These are phyloP conservation scores for Drosophila neonasuta DNA, from an alignment of 2,888 invertebrate genomes.

Conservation along the genomic window DNA sequence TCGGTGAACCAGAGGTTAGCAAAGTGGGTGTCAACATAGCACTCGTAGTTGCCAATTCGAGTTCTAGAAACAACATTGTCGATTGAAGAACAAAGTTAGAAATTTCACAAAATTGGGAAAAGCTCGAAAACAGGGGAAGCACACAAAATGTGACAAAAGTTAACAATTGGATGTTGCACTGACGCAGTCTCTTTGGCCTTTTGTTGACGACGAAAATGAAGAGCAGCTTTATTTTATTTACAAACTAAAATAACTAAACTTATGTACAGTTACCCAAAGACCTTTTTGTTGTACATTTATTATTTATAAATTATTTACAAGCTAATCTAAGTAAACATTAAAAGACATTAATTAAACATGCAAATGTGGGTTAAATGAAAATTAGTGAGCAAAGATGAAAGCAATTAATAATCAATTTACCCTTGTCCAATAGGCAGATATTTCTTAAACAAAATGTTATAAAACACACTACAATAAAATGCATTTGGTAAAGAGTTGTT, in stretches of 20 bases:
- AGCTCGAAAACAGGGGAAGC: neutral
- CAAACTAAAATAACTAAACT: neutral
- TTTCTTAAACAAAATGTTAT: conserved; percentile 19
- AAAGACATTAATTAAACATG: conserved; percentile 29
- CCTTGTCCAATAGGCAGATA: conserved; percentile 27
- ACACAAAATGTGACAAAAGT: conserved; percentile 28
- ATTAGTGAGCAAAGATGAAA: conserved; percentile 10
- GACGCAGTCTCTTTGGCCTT: conserved; percentile 6
- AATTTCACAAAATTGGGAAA: neutral
- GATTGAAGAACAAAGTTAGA: conserved; percentile 20
- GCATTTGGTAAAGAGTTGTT: conserved; percentile 57
- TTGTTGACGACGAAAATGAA: conserved; percentile 18
- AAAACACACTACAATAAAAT: conserved; percentile 62
- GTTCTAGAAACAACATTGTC: conserved; percentile 54
- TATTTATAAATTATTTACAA: conserved; percentile 43
- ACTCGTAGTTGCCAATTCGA: conserved; percentile 56
- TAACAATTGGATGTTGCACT: conserved; percentile 14
- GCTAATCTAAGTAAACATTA: conserved; percentile 34
- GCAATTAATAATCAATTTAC: conserved; percentile 19
- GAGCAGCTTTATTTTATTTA: conserved; percentile 13
- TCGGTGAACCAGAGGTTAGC: conserved; percentile 68
- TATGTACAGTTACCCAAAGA: conserved; percentile 23
- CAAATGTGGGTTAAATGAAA: conserved; percentile 17
- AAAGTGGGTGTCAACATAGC: conserved; percentile 55
- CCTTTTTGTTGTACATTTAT: conserved; percentile 5